Percentiles rank a stretch among this genome's conserved stretches.
Conservation (phyloP, 2,888 invertebrate genomes). For the Drosophila barbarae region DNA sequence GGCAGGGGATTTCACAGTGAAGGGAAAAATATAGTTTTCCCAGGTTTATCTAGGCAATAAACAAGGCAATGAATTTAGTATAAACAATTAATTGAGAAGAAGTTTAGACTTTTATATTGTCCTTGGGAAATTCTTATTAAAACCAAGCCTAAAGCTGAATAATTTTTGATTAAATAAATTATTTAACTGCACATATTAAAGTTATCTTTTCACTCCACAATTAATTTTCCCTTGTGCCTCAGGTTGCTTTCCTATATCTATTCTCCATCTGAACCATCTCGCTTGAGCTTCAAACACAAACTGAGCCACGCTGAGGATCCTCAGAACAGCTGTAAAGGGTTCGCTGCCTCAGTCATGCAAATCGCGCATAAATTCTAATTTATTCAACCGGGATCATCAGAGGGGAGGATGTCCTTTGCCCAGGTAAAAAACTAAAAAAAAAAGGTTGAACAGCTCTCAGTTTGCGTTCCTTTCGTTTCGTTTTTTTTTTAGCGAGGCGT, state of each 20-base stretch:
- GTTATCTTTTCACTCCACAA: background rate
- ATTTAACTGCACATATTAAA: background rate
- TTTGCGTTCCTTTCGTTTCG: conserved; percentile 1
- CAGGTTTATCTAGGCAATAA: background rate
- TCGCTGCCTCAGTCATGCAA: conserved; percentile 65
- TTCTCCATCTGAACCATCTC: conserved; percentile 26
- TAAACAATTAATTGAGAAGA: background rate
- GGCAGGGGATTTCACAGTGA: conserved; percentile 28
- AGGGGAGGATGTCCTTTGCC: conserved; percentile 25
- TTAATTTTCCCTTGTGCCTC: conserved; percentile 2
- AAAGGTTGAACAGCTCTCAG: conserved; percentile 8
- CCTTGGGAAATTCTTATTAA: background rate
- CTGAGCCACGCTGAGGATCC: conserved; percentile 44
- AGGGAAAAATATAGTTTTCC: conserved; percentile 6
- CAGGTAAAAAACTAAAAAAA: conserved; percentile 6
- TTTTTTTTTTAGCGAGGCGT: conserved; percentile 63
- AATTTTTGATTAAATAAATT: background rate
- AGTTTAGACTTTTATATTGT: background rate
- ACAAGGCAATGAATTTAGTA: background rate
- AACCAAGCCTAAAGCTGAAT: background rate
- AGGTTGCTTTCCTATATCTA: conserved; percentile 8
- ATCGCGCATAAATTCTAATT: conserved; percentile 77
- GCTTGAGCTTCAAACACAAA: conserved; percentile 64
- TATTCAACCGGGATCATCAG: conserved; percentile 58
- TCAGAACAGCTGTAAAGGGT: conserved; percentile 54